Evolutionary conservation across 1,140 invertebrate species (phyloP).

Genomic region (Euura saliciscinereae): DNA sequence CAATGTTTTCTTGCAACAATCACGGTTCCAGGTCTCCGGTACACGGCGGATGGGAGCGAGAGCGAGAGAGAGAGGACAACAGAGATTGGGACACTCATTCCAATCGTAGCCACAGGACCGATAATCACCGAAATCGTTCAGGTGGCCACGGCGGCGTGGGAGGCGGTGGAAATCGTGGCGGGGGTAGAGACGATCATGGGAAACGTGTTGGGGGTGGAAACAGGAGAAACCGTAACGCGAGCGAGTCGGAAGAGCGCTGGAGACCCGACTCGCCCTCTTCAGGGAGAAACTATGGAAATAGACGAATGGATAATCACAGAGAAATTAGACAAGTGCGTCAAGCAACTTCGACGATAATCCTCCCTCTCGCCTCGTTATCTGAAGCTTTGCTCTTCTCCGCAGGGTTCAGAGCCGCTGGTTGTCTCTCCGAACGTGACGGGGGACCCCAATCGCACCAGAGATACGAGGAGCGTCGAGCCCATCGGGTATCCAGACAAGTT

Average conservation of each 20-base stretch:
- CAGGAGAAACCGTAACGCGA: constrained; percentile 45
- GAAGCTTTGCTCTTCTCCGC: constrained; percentile 12
- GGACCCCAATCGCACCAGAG: constrained; percentile 55
- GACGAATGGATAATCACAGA: constrained; percentile 41
- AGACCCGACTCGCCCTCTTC: constrained; percentile 48
- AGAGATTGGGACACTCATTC: constrained; percentile 51
- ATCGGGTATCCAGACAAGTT: constrained; percentile 54
- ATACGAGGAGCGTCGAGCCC: constrained; percentile 64
- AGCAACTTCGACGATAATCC: neutral
- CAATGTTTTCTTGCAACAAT: neutral
- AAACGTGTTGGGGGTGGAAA: constrained; percentile 47
- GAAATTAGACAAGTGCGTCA: constrained; percentile 47
- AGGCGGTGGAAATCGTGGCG: constrained; percentile 38
- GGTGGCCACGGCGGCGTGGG: constrained; percentile 39
- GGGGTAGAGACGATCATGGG: constrained; percentile 47
- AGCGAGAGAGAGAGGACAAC: constrained; percentile 39
- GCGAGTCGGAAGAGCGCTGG: constrained; percentile 54
- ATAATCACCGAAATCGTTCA: constrained; percentile 39
- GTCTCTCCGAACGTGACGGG: constrained; percentile 45
- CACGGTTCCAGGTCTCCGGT: constrained; percentile 35
- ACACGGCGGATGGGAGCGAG: constrained; percentile 43
- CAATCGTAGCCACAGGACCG: constrained; percentile 44
- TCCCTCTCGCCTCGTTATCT: too few relatives aligned
- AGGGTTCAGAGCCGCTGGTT: constrained; percentile 63
- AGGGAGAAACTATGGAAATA: constrained; percentile 43